A percentile compares a stretch with the other conserved stretches of the same genome.
phyloP scores from a whole-genome alignment of 1,140 invertebrate species.

The Pissodes strobi region DNA sequence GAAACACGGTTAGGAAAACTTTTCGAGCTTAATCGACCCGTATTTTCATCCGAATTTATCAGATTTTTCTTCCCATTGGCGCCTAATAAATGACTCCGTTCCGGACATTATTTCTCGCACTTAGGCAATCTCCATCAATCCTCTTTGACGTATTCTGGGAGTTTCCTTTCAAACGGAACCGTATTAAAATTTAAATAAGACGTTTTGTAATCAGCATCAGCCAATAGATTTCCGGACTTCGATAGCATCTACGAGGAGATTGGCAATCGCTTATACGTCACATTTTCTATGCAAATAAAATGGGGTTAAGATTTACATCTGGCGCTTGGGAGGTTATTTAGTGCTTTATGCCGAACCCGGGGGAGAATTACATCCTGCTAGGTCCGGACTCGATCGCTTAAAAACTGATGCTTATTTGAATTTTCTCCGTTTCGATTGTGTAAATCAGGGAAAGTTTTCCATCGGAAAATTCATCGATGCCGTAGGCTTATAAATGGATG shows the following conservation, averaged over 20 bases:
- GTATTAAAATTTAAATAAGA: conserved; percentile 55
- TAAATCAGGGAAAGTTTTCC: conserved; percentile 18
- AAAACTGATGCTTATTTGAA: conserved; percentile 50
- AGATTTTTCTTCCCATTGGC: conserved; percentile 33
- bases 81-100: conserved; percentile 31
- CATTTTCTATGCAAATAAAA: conserved; percentile 55
- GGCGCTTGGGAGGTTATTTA: conserved; percentile 45
- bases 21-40: conserved; percentile 18
- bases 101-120: conserved; percentile 33
- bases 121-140: conserved; percentile 43
- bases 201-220: conserved; percentile 53
- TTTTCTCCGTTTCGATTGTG: conserved; percentile 38
- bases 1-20: no score
- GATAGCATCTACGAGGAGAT: conserved; percentile 49
- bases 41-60: conserved; percentile 33
- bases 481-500: no score
- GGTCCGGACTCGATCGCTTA: conserved; percentile 40
- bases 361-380: conserved; percentile 40
- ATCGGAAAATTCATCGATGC: no score
- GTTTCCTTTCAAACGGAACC: conserved; percentile 45
- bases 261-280: conserved; percentile 54
- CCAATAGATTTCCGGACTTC: conserved; percentile 53
- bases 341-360: conserved; percentile 20
- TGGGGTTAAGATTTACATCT: conserved; percentile 51
- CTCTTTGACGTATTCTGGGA: conserved; percentile 40